Conservation (phyloP, 2,113 vertebrate species). For the Lasiurus cinereus region DNA sequence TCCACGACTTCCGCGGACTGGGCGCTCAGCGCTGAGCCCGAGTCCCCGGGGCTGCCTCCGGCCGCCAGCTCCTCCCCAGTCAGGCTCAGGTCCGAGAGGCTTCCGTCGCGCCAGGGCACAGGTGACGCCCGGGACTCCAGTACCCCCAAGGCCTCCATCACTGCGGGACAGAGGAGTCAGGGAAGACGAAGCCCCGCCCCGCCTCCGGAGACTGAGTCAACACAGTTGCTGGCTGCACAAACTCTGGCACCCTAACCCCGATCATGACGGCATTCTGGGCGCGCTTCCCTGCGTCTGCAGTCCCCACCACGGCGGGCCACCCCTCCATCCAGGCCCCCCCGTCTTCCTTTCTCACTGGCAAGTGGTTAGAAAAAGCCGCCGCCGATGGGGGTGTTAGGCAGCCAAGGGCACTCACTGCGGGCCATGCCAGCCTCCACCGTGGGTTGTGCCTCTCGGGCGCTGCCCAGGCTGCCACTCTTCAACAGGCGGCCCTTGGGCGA, state of each 20-base stretch:
- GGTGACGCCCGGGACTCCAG: constrained; percentile 71
- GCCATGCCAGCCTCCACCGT: constrained; percentile 71
- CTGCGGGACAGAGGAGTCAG: constrained; percentile 47
- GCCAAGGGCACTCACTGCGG: constrained; percentile 85
- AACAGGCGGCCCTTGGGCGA: constrained; percentile 87
- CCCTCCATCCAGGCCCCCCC: background rate
- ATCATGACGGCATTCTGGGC: background rate
- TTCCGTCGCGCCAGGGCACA: constrained; percentile 83
- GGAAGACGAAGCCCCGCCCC: background rate
- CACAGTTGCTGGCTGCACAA: background rate
- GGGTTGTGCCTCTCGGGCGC: constrained; percentile 85
- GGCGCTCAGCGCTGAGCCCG: constrained; percentile 51
- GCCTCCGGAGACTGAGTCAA: background rate
- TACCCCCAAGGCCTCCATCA: constrained; percentile 78
- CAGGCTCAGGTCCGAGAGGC: constrained; percentile 86
- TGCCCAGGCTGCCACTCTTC: constrained; percentile 94
- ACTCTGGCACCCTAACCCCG: background rate
- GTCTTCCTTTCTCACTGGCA: background rate
- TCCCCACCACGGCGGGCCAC: background rate
- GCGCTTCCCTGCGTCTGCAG: background rate
- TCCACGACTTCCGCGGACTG: constrained; percentile 69
- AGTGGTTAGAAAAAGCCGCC: background rate
- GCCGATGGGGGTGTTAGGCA: background rate
- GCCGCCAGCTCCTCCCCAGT: constrained; percentile 73
- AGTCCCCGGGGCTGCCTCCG: constrained; percentile 71